phyloP scores from a whole-genome alignment of 2,113 vertebrate species.

The Mormyrus lacerda region DNA sequence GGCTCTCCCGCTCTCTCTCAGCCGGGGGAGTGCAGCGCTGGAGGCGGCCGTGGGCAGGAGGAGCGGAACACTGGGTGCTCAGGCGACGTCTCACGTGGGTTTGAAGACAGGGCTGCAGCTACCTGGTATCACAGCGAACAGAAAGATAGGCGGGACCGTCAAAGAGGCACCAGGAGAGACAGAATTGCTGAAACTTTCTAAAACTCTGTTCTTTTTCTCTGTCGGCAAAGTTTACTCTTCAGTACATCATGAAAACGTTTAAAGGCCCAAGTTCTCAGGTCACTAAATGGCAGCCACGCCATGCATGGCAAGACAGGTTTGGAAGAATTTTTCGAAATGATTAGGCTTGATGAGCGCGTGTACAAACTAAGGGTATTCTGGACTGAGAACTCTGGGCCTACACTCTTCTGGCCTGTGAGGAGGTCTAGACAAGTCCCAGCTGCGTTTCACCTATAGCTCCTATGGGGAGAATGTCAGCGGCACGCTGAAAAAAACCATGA shows the following conservation, averaged over 20 bases:
- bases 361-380: not conserved
- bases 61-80: constrained; percentile 28
- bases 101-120: constrained; percentile 33
- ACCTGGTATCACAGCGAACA: constrained; percentile 36
- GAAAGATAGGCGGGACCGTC: not conserved
- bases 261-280: not conserved
- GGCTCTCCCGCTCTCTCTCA: constrained; percentile 38
- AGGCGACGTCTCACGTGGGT: not conserved
- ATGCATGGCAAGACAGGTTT: not conserved
- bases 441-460: not conserved
- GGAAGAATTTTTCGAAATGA: not conserved
- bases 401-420: not conserved
- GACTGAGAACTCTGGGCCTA: not conserved
- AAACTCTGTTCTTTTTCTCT: not conserved
- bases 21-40: constrained; percentile 16
- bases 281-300: not conserved
- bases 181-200: not conserved
- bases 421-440: not conserved
- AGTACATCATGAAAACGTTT: not conserved
- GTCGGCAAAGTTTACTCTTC: not conserved
- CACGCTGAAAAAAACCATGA: not conserved
- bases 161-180: not conserved
- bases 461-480: not conserved
- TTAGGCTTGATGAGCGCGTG: not conserved
- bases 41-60: constrained; percentile 20